Percentiles rank a stretch among this genome's conserved stretches.
Conservation (phyloP, 2,797 vertebrate species). For the Betta splendens region DNA sequence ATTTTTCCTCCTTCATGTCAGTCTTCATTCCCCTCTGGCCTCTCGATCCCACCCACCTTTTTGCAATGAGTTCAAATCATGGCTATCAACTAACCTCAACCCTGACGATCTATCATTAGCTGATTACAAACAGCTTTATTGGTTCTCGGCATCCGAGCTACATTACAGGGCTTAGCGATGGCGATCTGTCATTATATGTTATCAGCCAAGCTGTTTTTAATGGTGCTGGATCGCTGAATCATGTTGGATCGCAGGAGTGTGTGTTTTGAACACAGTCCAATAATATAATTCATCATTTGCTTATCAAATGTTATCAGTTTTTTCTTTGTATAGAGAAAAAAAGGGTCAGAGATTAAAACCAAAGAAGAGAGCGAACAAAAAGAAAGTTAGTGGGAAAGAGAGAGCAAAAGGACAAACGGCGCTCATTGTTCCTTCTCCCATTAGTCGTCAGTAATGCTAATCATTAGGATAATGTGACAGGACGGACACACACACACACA, state of each 20-base stretch:
- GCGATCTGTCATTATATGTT: constrained; percentile 44
- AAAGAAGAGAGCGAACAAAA: constrained; percentile 46
- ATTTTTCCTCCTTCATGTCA: no score
- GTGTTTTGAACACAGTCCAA: constrained; percentile 5
- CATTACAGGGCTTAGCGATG: constrained; percentile 27
- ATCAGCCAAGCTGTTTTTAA: constrained; percentile 26
- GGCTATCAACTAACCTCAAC: constrained; percentile 10
- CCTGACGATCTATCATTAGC: constrained; percentile 31
- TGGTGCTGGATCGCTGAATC: constrained; percentile 13
- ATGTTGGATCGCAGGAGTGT: constrained; percentile 10
- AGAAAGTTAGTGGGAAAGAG: constrained; percentile 57
- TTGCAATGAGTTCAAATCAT: constrained; percentile 25
- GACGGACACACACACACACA: constrained; percentile 33
- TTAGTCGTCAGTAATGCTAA: constrained; percentile 85
- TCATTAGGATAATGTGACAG: constrained; percentile 83
- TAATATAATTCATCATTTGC: not conserved
- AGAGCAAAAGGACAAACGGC: constrained; percentile 79
- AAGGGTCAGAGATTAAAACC: constrained; percentile 65
- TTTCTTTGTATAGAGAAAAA: not conserved
- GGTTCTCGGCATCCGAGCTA: not conserved
- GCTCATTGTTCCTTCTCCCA: constrained; percentile 79
- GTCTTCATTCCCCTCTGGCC: no score
- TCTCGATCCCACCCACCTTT: not conserved
- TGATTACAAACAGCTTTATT: constrained; percentile 53
- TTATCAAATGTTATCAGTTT: not conserved